Base-by-base conservation (phyloP, 1,140 invertebrate species). In the Marisa cornuarietis region DNA sequence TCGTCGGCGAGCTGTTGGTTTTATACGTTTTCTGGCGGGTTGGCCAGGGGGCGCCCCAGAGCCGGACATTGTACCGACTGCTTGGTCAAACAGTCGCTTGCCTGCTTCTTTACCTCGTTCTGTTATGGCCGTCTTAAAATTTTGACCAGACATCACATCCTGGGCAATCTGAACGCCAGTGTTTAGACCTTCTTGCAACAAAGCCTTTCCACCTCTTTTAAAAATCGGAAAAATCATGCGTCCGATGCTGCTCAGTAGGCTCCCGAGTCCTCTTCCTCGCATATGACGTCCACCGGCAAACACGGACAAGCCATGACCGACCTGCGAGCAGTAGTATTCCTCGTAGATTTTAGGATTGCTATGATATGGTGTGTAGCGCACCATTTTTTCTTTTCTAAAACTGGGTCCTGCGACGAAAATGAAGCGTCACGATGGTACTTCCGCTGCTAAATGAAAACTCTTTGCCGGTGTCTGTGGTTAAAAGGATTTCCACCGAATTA, bases 391-490 rank as follows among this genome's bases (percentile, higher is more conserved):
- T 42, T 42, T 73, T 3, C 20, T 26, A 31, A 4, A 22, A 31
- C 1, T 73, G 42, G 66, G 16, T n/a, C n/a, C 51, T 73, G n/a
- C 74, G 13, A 22, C 74, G 58, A 63, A 76, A 76, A 26, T 76
- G 74, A 26, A 76, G 74, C 31, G 74, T 76, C 61, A 63, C 58
- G n/a, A 76, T 49, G 18, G 74, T 76, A 2, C 42, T 76, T 5
- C 74, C 74, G 7, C 42, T 65, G 58, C 4, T 31, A 51, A 76
- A 76, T 76, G 58, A 42, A 18, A 76, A 22, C 14, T 52, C 52
- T 76, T 76, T 76, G 5, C 74, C 74, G 13, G 61, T 76, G 74
- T 76, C 74, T 31, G 22, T 76, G n/a, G 58, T 76, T 76, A 76
- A 76, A 63, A 76, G 24, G 61, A 76, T 76, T 63, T 76, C 61